A percentile compares a stretch with the other conserved stretches of the same genome.
Evolutionary conservation across 2,888 invertebrate species (phyloP).

Genomic region (Encarsia formosa): DNA sequence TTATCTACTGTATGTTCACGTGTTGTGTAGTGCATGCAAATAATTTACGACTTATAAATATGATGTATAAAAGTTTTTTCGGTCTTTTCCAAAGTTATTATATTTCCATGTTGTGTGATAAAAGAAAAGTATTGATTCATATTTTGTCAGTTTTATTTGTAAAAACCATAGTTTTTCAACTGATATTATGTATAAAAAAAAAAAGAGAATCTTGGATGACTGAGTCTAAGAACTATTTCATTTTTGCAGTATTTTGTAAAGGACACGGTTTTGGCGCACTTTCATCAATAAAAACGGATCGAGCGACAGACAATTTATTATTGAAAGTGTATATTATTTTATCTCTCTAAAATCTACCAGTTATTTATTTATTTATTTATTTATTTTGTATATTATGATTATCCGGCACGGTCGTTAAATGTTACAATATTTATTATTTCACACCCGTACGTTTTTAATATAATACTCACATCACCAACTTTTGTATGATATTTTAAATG

Average conservation of each 20-base stretch:
- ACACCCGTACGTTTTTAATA: background rate
- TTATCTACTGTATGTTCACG: conserved; percentile 25
- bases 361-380: background rate
- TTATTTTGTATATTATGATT: background rate
- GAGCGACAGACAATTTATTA: conserved; percentile 8
- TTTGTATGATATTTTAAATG: too few species aligned
- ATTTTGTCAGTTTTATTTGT: too few species aligned
- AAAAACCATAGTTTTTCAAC: too few species aligned
- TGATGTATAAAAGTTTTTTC: conserved; percentile 15
- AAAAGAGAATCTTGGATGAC: background rate
- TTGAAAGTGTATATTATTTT: conserved; percentile 12
- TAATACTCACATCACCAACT: background rate
- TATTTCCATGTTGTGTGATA: background rate
- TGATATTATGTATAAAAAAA: background rate
- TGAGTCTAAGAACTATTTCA: conserved; percentile 6
- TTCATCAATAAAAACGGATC: conserved; percentile 6
- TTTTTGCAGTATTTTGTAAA: conserved; percentile 23
- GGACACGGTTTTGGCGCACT: conserved; percentile 4
- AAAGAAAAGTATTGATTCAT: too few species aligned
- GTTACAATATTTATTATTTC: conserved; percentile 8
- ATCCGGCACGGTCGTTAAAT: conserved; percentile 25
- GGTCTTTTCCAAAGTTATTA: background rate
- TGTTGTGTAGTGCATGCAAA: conserved; percentile 37
- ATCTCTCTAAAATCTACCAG: background rate
- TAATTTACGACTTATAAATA: conserved; percentile 24